Percentiles rank a stretch among this genome's conserved stretches.
Evolutionary conservation across 2,888 invertebrate genomes (phyloP).

Genomic region (Auanema sp.): DNA sequence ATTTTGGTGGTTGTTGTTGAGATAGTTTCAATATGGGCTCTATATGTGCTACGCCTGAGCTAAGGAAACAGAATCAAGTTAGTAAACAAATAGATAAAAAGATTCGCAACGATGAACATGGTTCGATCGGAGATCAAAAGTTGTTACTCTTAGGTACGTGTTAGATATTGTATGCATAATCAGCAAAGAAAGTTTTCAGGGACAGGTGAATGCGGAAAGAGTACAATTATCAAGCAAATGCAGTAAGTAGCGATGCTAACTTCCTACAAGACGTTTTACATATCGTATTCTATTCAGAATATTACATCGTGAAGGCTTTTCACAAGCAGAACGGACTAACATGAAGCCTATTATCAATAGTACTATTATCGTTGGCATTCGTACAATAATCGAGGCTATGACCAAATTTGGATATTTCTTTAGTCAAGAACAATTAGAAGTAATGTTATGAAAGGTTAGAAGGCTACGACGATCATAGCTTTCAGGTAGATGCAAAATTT

Average conservation of each 20-base stretch:
- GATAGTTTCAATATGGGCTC: conserved; percentile 23
- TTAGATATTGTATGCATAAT: conserved; percentile 1
- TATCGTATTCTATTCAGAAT: conserved; percentile 17
- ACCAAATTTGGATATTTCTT: conserved; percentile 7
- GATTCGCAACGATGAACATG: conserved; percentile 23
- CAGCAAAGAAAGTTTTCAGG: conserved; percentile 22
- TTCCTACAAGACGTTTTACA: conserved; percentile 13
- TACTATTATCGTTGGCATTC: conserved; percentile 13
- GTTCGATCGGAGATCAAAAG: conserved; percentile 35
- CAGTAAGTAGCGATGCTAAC: conserved; percentile 29
- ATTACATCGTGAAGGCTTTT: conserved; percentile 15
- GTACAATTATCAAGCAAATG: conserved; percentile 47
- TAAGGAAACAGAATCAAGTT: conserved; percentile 23
- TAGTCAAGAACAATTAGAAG: background rate
- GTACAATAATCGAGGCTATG: conserved; percentile 17
- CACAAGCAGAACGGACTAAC: conserved; percentile 1
- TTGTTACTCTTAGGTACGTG: conserved; percentile 30
- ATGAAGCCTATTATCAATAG: conserved; percentile 11
- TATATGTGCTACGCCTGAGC: conserved; percentile 27
- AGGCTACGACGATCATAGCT: background rate
- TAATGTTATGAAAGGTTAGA: background rate
- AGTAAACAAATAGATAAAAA: conserved; percentile 17
- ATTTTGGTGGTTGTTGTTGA: background rate
- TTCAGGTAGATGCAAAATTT: background rate
- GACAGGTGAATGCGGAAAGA: conserved; percentile 47